Conservation (phyloP, 2,888 invertebrate genomes). For the Fabriciana adippe region DNA sequence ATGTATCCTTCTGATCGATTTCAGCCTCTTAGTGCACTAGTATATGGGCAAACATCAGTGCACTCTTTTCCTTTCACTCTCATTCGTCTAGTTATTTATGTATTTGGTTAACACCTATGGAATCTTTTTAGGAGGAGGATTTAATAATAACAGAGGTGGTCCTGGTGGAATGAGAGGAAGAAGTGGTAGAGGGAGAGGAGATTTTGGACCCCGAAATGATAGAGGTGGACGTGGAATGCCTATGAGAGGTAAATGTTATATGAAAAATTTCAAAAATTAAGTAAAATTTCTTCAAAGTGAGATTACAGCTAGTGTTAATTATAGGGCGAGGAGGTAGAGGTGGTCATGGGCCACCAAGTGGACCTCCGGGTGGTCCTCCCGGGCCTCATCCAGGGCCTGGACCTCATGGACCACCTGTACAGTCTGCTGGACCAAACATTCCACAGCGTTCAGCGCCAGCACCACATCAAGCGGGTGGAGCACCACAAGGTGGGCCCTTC, state of each 20-base stretch:
- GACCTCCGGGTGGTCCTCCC: slow-evolving; percentile 40
- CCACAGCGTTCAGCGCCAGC: slow-evolving; percentile 45
- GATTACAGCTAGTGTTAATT: neutral
- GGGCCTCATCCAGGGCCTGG: slow-evolving; percentile 33
- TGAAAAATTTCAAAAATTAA: too few species aligned
- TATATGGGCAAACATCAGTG: too few species aligned
- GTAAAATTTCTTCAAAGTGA: neutral
- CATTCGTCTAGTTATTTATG: too few species aligned
- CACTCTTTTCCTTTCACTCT: too few species aligned
- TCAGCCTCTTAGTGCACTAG: too few species aligned
- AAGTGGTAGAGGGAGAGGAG: slow-evolving; percentile 71
- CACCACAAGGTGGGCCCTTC: slow-evolving; percentile 50
- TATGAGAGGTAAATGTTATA: slow-evolving; percentile 64
- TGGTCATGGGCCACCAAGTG: slow-evolving; percentile 56
- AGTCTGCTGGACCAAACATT: slow-evolving; percentile 41
- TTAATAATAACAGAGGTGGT: slow-evolving; percentile 69
- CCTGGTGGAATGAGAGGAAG: slow-evolving; percentile 73
- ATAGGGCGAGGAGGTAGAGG: slow-evolving; percentile 55
- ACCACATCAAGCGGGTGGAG: slow-evolving; percentile 47
- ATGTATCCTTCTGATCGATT: too few species aligned
- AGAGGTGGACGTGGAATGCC: slow-evolving; percentile 70
- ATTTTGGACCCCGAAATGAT: slow-evolving; percentile 68
- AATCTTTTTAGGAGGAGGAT: slow-evolving; percentile 56
- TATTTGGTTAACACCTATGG: neutral
- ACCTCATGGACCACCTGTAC: slow-evolving; percentile 39